These are phyloP conservation scores for Hippopotamyrus pictus DNA, from an alignment of 2,797 vertebrate genomes.

Conservation along the genomic window DNA sequence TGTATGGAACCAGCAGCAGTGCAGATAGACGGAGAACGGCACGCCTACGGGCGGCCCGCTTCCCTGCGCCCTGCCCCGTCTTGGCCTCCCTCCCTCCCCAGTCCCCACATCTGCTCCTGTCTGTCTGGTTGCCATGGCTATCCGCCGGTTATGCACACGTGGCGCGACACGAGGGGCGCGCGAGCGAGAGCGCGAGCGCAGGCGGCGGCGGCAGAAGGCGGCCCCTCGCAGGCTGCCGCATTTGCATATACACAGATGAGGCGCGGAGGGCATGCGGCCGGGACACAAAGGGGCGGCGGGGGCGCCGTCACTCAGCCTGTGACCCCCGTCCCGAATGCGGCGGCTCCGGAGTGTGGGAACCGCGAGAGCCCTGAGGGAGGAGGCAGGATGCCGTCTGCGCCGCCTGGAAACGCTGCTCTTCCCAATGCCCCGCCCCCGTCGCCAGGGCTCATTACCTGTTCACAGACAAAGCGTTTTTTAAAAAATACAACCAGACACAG, in stretches of 20 bases:
- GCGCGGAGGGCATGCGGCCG: conserved; percentile 49
- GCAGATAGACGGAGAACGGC: background rate
- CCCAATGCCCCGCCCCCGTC: background rate
- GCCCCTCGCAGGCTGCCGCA: conserved; percentile 48
- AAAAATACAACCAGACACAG: background rate
- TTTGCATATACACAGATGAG: conserved; percentile 72
- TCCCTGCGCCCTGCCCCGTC: background rate
- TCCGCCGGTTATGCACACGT: conserved; percentile 25
- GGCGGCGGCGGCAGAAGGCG: conserved; percentile 43
- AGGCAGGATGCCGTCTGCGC: conserved; percentile 28
- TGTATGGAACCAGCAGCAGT: background rate
- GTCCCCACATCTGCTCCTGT: conserved; percentile 23
- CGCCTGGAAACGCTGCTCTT: background rate
- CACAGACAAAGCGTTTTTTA: background rate
- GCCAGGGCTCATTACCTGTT: background rate
- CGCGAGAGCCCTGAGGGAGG: conserved; percentile 53
- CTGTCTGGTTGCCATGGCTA: conserved; percentile 48
- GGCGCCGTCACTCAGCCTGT: conserved; percentile 43
- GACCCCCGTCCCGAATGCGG: conserved; percentile 40
- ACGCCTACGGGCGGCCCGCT: conserved; percentile 30
- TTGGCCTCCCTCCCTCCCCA: background rate
- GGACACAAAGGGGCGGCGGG: conserved; percentile 57
- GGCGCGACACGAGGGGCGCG: conserved; percentile 32
- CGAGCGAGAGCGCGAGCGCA: conserved; percentile 38
- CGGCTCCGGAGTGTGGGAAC: conserved; percentile 63